These are phyloP conservation scores for Nephrotoma flavescens DNA, from an alignment of 2,888 invertebrate species.

Conservation along the genomic window DNA sequence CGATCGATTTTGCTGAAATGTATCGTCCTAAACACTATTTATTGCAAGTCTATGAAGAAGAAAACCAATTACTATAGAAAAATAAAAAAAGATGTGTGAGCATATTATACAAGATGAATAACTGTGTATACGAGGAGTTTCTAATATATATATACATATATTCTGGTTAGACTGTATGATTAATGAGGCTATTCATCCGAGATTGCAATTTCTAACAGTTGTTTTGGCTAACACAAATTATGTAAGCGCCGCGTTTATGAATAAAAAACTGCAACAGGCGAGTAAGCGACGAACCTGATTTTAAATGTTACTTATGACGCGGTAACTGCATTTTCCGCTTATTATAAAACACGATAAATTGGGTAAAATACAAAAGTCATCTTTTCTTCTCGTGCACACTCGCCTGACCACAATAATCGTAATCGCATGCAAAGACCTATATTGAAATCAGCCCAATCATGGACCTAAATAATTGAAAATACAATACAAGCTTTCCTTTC, in stretches of 20 bases:
- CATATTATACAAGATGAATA: not conserved
- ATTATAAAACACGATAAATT: not conserved
- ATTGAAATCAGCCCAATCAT: not conserved
- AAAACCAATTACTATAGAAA: not conserved
- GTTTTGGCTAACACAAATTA: not conserved
- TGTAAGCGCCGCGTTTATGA: not conserved
- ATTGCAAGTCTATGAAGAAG: not conserved
- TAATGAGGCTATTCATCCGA: not conserved
- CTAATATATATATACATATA: not conserved
- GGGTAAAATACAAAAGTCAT: not conserved
- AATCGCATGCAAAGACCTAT: not conserved
- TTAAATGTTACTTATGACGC: not conserved
- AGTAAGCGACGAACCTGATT: not conserved
- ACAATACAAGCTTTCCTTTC: not conserved
- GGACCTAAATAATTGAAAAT: not conserved
- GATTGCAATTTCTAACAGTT: not conserved
- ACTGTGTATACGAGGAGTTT: not conserved
- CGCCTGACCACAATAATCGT: not conserved
- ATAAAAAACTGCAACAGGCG: not conserved
- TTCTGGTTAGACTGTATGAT: not conserved
- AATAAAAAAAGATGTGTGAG: not conserved
- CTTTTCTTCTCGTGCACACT: not conserved
- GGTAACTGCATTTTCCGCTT: not conserved
- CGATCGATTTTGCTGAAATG: not conserved
- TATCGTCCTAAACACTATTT: not conserved